Evolutionary conservation across 30 jellyfish, hydroid and myxozoan species (phyloP).

Genomic region (Aurelia aurita complex sp. Pacific): DNA sequence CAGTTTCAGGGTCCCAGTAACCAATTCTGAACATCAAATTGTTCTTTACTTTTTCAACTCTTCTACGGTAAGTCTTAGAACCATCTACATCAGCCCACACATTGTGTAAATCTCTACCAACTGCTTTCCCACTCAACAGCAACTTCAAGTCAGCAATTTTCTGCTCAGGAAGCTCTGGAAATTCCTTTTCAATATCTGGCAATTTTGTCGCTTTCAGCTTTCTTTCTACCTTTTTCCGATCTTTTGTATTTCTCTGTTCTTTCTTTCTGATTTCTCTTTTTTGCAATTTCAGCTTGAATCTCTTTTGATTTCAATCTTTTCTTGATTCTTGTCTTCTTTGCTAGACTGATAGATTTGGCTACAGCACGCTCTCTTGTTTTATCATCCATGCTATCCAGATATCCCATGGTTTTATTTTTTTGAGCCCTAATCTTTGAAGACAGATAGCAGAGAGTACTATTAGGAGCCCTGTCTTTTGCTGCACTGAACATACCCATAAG

Average conservation of each 20-base stretch:
- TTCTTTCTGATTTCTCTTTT: neutral
- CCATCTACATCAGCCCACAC: constrained; percentile 29
- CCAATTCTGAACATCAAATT: neutral
- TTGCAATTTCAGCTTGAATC: constrained; percentile 10
- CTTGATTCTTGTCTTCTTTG: too few relatives aligned
- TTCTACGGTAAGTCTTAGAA: neutral
- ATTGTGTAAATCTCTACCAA: constrained; percentile 27
- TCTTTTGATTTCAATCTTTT: neutral
- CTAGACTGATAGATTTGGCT: too few relatives aligned
- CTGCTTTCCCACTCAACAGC: constrained; percentile 12
- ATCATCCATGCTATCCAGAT: constrained; percentile 26
- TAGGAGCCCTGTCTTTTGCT: constrained; percentile 47
- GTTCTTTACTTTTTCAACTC: constrained; percentile 4
- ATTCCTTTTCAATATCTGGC: neutral
- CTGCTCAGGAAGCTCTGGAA: constrained; percentile 22
- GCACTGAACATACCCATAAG: constrained; percentile 52
- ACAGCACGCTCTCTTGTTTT: neutral
- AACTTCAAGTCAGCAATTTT: neutral
- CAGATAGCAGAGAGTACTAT: constrained; percentile 7
- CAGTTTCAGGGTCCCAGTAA: constrained; percentile 19
- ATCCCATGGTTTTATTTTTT: constrained; percentile 36
- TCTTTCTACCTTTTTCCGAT: constrained; percentile 8
- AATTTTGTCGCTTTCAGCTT: constrained; percentile 7
- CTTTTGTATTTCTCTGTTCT: neutral
- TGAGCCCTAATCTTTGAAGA: constrained; percentile 22